Evolutionary conservation across 2,888 invertebrate genomes (phyloP), one percentile per base, ranked within the genome.

Genomic region (Drosophila parthenogenetica): DNA sequence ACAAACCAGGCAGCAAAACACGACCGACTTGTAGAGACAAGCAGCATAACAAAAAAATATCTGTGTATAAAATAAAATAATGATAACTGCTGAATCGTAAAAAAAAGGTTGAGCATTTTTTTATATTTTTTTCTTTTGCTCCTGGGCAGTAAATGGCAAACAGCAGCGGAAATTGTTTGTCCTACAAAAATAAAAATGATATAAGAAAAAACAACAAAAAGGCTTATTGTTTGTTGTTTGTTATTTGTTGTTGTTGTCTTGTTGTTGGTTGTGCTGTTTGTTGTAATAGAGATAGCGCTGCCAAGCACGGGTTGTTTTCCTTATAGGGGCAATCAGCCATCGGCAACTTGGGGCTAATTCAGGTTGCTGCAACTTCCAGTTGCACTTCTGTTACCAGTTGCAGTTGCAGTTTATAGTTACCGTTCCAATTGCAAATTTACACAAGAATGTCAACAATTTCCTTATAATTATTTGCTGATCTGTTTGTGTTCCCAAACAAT

Each of bases 301-400:
- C 42, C 60, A 69, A 60, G 67, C 72, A 72, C 69, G 64, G 78
- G 69, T 51, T 80, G 60, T 48, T 70, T 80, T 85, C 84, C 89
- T 89, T 90, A 87, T 89, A 88, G 80, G 86, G 89, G 89, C 89
- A 88, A 89, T 90, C 89, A 86, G 81, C 65, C 86, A 87, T 84
- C 87, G 85, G 77, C 78, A 81, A 71, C 70, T 79, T 70, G 70
- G 53, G 69, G 77, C 77, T 81, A 87, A 75, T 85, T 87, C 84
- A 78, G 80, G 79, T 79, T 81, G 79, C 77, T 51, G 58, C 48
- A 29, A 25, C 45, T 45, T 61, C 40, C 25, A 42, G 49, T 54
- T 65, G 53, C 61, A 25, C 14, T 42, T 40, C 16, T 22, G 42
- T 57, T 64, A 51, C 48, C 43, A 40, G 63, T 46, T 60, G 50